Evolutionary conservation across 1,140 invertebrate species (phyloP).

Genomic region (Cyclargus thomasi): DNA sequence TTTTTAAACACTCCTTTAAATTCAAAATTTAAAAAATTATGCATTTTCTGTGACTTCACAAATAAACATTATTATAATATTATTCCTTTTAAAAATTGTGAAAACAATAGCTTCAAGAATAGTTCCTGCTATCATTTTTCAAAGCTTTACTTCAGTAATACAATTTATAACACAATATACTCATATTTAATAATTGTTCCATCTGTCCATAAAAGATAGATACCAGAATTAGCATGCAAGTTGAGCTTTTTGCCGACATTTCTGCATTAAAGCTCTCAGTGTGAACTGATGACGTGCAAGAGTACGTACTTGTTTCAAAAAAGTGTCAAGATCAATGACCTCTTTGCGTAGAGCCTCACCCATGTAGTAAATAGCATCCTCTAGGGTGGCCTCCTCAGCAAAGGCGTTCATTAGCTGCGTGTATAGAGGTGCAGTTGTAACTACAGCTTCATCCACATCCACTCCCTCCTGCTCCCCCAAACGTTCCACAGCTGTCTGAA

Average conservation of each 20-base stretch:
- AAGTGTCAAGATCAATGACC: conserved; percentile 96
- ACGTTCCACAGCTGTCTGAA: conserved; percentile 87
- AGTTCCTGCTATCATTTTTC: background rate
- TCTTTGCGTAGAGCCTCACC: conserved; percentile 95
- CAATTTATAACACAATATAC: no score
- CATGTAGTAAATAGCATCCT: conserved; percentile 99
- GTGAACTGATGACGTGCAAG: conserved; percentile 97
- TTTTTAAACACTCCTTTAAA: background rate
- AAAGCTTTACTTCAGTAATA: no score
- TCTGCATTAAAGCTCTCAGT: conserved; percentile 94
- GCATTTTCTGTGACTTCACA: background rate
- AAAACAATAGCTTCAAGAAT: background rate
- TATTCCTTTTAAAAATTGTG: background rate
- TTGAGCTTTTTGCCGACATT: conserved; percentile 97
- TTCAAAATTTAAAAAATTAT: background rate
- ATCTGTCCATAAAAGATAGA: background rate
- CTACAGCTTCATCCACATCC: conserved; percentile 97
- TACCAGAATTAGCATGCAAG: conserved; percentile 77
- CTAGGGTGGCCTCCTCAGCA: conserved; percentile 97
- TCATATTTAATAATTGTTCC: background rate
- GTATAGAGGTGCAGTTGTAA: conserved; percentile 96
- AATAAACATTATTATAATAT: background rate
- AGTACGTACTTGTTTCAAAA: conserved; percentile 96
- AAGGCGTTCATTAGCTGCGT: conserved; percentile 97
- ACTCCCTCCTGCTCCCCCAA: conserved; percentile 87